Percentiles rank a stretch among this genome's conserved stretches.
Conservation (phyloP, 2,888 invertebrate genomes). For the Campaea margaritaria region DNA sequence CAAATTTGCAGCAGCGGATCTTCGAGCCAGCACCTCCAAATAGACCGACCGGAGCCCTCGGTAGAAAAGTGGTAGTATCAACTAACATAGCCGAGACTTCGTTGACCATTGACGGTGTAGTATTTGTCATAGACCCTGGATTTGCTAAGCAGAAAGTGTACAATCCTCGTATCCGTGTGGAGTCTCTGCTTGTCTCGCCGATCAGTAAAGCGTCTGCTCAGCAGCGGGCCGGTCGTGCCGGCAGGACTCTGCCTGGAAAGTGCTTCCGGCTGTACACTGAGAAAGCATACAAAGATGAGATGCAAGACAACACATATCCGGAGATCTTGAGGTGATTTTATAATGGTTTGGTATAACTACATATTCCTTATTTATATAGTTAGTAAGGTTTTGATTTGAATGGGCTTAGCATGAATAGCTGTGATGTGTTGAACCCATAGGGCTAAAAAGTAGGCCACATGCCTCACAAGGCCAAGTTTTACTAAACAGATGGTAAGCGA, state of each 20-base stretch:
- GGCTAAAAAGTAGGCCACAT: too few relatives aligned
- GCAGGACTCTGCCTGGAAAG: constrained; percentile 98
- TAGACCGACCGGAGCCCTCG: constrained; percentile 94
- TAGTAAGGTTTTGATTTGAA: background rate
- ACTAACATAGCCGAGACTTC: constrained; percentile 99
- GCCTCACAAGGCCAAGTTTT: too few relatives aligned
- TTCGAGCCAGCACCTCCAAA: constrained; percentile 98
- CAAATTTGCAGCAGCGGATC: constrained; percentile 97
- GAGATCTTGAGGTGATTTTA: constrained; percentile 89
- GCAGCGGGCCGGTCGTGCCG: constrained; percentile 98
- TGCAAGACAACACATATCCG: constrained; percentile 99
- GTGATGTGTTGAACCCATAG: too few relatives aligned
- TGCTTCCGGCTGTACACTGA: constrained; percentile 98
- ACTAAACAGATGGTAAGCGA: too few relatives aligned
- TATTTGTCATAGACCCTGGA: constrained; percentile 99
- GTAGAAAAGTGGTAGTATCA: constrained; percentile 97
- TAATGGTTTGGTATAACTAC: constrained; percentile 42
- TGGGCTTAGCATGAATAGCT: too few relatives aligned
- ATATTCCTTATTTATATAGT: constrained; percentile 13
- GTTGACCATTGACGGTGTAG: constrained; percentile 99
- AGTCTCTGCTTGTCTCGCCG: constrained; percentile 98
- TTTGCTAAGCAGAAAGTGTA: constrained; percentile 99
- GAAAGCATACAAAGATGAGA: constrained; percentile 96
- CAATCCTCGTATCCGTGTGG: constrained; percentile 95
- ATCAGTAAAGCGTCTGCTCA: constrained; percentile 99